Base-by-base conservation (phyloP, 2,888 invertebrate genomes). In the Hanleya hanleyi region DNA sequence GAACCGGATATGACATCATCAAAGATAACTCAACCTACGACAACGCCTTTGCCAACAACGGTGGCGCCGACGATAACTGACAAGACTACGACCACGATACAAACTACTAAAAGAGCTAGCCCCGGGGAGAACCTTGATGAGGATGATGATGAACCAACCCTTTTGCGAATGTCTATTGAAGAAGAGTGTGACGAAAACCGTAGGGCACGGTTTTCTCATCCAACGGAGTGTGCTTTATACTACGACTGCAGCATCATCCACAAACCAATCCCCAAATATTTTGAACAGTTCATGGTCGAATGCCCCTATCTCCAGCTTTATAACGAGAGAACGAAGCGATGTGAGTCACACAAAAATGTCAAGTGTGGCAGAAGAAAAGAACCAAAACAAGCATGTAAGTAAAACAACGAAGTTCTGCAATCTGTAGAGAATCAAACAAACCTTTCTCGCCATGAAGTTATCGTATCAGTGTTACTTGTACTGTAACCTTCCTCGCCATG, bases 211-310 rank as follows among this genome's bases (percentile, higher is more conserved):
- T 78, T 84, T 67, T 80, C 81, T 26, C 81, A 79, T 65, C 80
- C 81, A 0, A 80, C 79, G 12, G 79, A 82, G 69, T 85, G 85
- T 69, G 84, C 85, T 2, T 80, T 81, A 51, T 85, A 78, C 70
- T 85, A 81, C 73, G 83, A 85, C 71, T 85, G 85, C 51, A 75
- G 78, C 75, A 22, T 47, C 47, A 47, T 47, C 22, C 22, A 47
- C 22, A 47, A 47, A 22, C 18, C 3, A 18, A 47, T 47, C 22
- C 47, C 47, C 4, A 47, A 47, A 47, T 47, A 47, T 22, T 47
- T 47, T 22, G 47, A 47, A 47, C 47, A 47, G 47, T 47, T 47
- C 7, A 18, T 47, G 2, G 47, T 7, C 22, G 47, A 47, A 47
- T 47, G 47, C 47, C 47, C 47, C 18, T 47, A 47, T 22, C 47